Conservation (phyloP, 2,113 vertebrate genomes). For the Hippocampus barbouri region DNA sequence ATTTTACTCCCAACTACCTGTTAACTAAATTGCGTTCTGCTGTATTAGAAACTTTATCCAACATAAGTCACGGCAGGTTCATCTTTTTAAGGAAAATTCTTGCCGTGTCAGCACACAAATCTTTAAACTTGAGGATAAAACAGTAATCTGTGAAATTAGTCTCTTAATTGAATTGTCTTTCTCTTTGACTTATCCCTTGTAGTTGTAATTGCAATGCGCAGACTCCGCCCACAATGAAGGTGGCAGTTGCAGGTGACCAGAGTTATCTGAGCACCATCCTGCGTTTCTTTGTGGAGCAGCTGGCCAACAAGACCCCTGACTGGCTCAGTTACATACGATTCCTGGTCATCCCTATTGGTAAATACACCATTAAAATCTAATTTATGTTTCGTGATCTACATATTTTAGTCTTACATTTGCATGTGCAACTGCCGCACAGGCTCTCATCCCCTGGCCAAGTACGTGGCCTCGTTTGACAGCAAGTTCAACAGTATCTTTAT, state of each 20-base stretch:
- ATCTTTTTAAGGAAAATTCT: too few species aligned
- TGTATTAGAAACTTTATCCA: too few species aligned
- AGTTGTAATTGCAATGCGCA: conserved; percentile 79
- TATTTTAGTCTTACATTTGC: background rate
- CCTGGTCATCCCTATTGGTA: conserved; percentile 73
- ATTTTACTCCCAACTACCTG: too few species aligned
- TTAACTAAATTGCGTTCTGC: too few species aligned
- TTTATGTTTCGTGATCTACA: background rate
- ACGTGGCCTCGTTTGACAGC: conserved; percentile 74
- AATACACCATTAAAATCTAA: background rate
- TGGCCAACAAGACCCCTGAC: conserved; percentile 76
- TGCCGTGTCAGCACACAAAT: too few species aligned
- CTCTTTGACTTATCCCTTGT: conserved; percentile 7
- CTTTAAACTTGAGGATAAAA: too few species aligned
- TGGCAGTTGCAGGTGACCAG: conserved; percentile 73
- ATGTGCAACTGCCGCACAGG: conserved; percentile 44
- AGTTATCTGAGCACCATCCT: conserved; percentile 76
- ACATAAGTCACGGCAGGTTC: too few species aligned
- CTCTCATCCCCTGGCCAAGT: conserved; percentile 75
- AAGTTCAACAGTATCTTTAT: conserved; percentile 75
- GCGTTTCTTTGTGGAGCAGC: conserved; percentile 76
- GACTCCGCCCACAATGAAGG: conserved; percentile 72
- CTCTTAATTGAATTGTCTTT: background rate
- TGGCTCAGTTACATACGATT: conserved; percentile 78
- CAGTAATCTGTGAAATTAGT: background rate